Conservation (phyloP, 2,888 invertebrate genomes). For the Callyntrura guangdongensis region DNA sequence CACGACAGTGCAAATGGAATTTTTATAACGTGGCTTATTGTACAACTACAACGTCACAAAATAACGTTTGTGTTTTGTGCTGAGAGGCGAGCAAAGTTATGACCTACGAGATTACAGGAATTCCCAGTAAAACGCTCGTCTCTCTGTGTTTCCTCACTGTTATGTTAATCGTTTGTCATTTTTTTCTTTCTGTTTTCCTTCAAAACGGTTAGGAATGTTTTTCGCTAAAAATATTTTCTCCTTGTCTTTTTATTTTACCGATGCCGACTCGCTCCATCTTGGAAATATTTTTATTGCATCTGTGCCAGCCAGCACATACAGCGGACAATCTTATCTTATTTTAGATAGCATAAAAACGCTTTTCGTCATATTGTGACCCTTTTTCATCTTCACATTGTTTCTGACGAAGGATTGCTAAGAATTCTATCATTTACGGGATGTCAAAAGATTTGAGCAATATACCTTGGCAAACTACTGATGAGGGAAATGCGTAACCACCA, state of each 20-base stretch:
- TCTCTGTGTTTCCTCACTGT: not conserved
- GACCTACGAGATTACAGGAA: not conserved
- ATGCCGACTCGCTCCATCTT: not conserved
- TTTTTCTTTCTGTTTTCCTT: not conserved
- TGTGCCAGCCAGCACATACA: not conserved
- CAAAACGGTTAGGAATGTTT: slow-evolving; percentile 16
- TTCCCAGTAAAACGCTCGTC: not conserved
- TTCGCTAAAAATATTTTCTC: slow-evolving; percentile 47
- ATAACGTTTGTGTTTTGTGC: not conserved
- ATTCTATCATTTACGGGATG: not conserved
- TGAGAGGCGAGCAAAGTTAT: not conserved
- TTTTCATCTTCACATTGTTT: slow-evolving; percentile 7
- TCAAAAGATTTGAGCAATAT: not conserved
- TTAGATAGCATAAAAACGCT: slow-evolving; percentile 60
- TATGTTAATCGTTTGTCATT: slow-evolving; percentile 19
- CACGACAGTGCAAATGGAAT: slow-evolving; percentile 75
- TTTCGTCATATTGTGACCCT: slow-evolving; percentile 10
- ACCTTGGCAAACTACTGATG: not conserved
- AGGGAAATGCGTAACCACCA: not conserved
- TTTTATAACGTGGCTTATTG: slow-evolving; percentile 69
- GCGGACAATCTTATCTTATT: slow-evolving; percentile 52
- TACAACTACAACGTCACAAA: not conserved
- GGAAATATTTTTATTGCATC: slow-evolving; percentile 47
- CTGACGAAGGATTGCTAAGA: not conserved
- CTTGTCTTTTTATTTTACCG: slow-evolving; percentile 31